These are phyloP conservation scores for Mamestra brassicae DNA, from an alignment of 2,888 invertebrate species.

Conservation along the genomic window DNA sequence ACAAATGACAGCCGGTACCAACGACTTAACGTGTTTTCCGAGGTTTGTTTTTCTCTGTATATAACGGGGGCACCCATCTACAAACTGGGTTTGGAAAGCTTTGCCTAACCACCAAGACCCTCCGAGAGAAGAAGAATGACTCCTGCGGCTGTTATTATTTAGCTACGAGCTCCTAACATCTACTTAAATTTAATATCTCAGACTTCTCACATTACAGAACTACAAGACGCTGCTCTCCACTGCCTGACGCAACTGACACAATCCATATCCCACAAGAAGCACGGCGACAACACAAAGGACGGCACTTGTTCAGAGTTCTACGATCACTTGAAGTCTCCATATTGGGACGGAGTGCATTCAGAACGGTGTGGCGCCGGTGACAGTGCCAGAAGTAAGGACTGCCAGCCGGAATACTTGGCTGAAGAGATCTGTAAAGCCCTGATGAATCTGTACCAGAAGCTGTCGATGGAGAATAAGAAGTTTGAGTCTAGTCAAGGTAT, in stretches of 20 bases:
- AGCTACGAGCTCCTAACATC: background rate
- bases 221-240: conserved; percentile 80
- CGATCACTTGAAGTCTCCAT: conserved; percentile 78
- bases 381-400: conserved; percentile 70
- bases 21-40: too few relatives aligned
- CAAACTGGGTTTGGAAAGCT: too few relatives aligned
- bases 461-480: conserved; percentile 74
- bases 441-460: conserved; percentile 76
- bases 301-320: conserved; percentile 74
- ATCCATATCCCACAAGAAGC: conserved; percentile 74
- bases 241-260: conserved; percentile 80
- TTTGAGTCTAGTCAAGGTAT: conserved; percentile 79
- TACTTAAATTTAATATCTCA: background rate
- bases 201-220: conserved; percentile 73
- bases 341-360: conserved; percentile 43
- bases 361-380: conserved; percentile 71
- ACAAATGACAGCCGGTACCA: too few relatives aligned
- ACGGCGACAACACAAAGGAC: conserved; percentile 74
- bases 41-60: too few relatives aligned
- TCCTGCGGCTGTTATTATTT: too few relatives aligned
- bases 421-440: conserved; percentile 82
- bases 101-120: too few relatives aligned
- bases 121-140: too few relatives aligned
- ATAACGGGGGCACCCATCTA: too few relatives aligned
- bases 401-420: conserved; percentile 82